Evolutionary conservation across 2,888 invertebrate genomes (phyloP), one percentile per base, ranked within the genome.

Genomic region (Napeogenes inachia): DNA sequence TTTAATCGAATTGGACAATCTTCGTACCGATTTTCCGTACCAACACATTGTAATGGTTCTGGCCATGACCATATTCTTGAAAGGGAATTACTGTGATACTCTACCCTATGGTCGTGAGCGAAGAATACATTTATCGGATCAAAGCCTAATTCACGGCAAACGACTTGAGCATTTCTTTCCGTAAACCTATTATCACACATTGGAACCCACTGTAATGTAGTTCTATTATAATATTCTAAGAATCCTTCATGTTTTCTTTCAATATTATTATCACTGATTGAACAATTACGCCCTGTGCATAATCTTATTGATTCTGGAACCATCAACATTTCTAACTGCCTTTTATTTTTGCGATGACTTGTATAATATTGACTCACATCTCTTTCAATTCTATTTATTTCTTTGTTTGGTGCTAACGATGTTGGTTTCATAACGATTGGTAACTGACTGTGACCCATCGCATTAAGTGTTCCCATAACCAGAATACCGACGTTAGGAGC

Each of bases 111-210:
- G 70, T 96, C 98, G 72, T 95, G 94, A 42, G 96, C 94, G 68
- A 98, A 96, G 78, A 95, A 97, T 0, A 97, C 95, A 79, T 98
- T 98, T 38, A 98, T 92, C 0, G 96, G 94, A 80, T 97, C 96
- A 75, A 95, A 95, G 8, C 98, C 98, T 54, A 99, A 86, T 80
- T 99, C 97, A 32, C 97, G 92, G 77, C 99, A 99, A 0, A 98
- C 97, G 0, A 99, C 99, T 91, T 98, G 96, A 4, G 98, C 99
- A 79, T 99, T 99, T 73, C 98, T 93, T 80, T 99, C 98, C 0
- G 98, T 98, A 81, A 99, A 99, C 64, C 98, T 92, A 54, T 93
- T 93, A 82, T 99, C 99, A 84, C 99, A 99, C 87, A 99, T 94
- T 0, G 99, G 97, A 45, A 98, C 96, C 97, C 98, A 99, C 77